Evolutionary conservation across 35 echinoderm and acorn worm species (phyloP).

Genomic region (Amphiura filiformis): DNA sequence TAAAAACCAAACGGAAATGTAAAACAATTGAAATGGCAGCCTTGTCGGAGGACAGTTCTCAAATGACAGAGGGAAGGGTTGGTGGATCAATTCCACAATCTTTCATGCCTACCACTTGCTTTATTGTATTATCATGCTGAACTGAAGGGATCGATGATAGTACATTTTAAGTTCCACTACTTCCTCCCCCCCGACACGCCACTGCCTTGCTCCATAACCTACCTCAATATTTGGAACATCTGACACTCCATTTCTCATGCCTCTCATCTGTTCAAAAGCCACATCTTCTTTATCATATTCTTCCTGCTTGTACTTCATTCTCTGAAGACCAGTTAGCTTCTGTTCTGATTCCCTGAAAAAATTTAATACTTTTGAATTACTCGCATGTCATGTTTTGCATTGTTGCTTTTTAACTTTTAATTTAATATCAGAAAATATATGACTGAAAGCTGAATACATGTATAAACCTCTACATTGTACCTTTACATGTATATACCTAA

Average conservation of each 20-base stretch:
- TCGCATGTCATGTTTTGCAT: neutral
- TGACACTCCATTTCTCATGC: neutral
- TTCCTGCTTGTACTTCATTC: neutral
- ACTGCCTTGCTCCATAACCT: neutral
- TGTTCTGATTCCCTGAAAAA: neutral
- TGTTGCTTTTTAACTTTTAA: neutral
- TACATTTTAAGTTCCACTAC: too few relatives aligned
- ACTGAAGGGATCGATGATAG: too few relatives aligned
- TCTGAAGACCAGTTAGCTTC: neutral
- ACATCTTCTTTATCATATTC: neutral
- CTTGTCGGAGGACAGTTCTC: too few relatives aligned
- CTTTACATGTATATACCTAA: neutral
- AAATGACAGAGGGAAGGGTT: too few relatives aligned
- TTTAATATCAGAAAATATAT: neutral
- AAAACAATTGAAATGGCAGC: too few relatives aligned
- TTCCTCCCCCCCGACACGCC: too few relatives aligned
- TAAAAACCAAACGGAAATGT: too few relatives aligned
- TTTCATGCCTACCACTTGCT: too few relatives aligned
- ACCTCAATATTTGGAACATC: neutral
- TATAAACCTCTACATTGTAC: neutral
- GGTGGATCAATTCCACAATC: too few relatives aligned
- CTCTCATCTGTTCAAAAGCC: neutral
- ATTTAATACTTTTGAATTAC: neutral
- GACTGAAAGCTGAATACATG: neutral
- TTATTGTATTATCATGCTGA: too few relatives aligned